Base-by-base conservation (phyloP, 2,113 vertebrate genomes). In the Craseonycteris thonglongyai region DNA sequence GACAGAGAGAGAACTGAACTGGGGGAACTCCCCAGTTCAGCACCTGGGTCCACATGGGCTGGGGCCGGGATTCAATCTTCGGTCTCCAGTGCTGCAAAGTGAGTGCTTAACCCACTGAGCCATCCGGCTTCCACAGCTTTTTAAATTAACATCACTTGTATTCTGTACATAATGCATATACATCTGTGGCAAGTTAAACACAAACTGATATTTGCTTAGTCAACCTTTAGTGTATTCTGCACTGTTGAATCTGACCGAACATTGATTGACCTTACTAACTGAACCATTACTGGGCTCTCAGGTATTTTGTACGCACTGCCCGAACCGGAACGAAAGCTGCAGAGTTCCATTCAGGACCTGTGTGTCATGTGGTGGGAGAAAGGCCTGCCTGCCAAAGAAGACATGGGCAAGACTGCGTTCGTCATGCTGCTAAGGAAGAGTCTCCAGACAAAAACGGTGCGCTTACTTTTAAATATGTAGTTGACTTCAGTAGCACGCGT, bases 301-400 rank as follows among this genome's bases (percentile, higher is more conserved):
- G 99, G 97, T 95, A 95, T 99, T 94, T 61, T 99, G 95, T 97
- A 97, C 59, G 98, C 97, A 1, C 96, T 99, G 79, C 98, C 98
- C 1, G 97, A 97, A 63, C 98, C 98, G 6, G 98, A 99, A 68
- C 97, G 94, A 10, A 63, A n/a, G 4, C 97, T 99, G 1, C 98
- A 94, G 85, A 94, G 58, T 14, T 96, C 97, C 10, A 96, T 99
- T 85, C 99, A 98, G 35, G 80, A 14, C 1, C 74, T 99, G 14
- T 99, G 98, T 93, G 98, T 99, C 33, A 95, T 95, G 51, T 99
- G 99, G 99, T 99, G 99, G 99, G 98, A 98, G 88, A 99, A 98
- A 82, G 99, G 98, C n/a, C 98, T 99, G 51, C 97, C 98, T 84
- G 98, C 98, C 76, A 99, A 98, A 90, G 99, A 99, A 35, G 98